Base-by-base conservation (phyloP, 2,797 vertebrate genomes). In the Pygocentrus nattereri region DNA sequence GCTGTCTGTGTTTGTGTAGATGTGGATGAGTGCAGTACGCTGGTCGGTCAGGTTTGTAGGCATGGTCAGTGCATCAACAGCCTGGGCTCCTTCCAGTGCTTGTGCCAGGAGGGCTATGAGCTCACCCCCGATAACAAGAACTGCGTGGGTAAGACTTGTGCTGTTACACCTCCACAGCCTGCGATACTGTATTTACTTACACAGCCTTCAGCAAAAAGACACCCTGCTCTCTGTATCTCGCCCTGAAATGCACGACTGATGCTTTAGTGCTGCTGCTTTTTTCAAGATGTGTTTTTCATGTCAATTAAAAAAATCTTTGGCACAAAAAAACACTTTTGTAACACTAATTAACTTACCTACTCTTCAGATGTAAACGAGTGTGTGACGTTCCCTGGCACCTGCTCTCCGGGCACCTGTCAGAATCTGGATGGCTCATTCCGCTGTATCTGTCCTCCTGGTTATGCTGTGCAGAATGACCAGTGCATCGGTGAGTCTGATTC, bases 401-500 rank as follows among this genome's bases (percentile, higher is more conserved):
- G 97, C 82, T 96, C 96, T n/a, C 97, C 97, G 0, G 98, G 97
- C 83, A 97, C 96, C 21, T 99, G 97, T 87, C 97, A 98, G 91
- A 99, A 99, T 86, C 89, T 98, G 62, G 95, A 98, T 34, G 97
- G 97, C 15, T 97, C 97, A 1, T 99, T 99, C 93, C 95, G 95
- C 75, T 98, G 97, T 79, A 97, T 98, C 91, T 99, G 98, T 62
- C 96, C 97, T 0, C 90, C 93, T 0, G 97, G 98, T 21, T 99
- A 98, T 15, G 95, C 96, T 81, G 95, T 97, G 82, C 96, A 98
- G 87, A 97, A 96, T 0, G 96, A 98, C 89, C 96, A 95, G 90
- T 99, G 97, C 77, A 94, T 98, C 0, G 97, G 97, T 99, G 88
- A 92, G 90, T 61, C 30, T 7, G 8, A 3, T 4, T 18, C n/a